Evolutionary conservation across 2,888 invertebrate genomes (phyloP).

Genomic region (Lycia hirtaria): DNA sequence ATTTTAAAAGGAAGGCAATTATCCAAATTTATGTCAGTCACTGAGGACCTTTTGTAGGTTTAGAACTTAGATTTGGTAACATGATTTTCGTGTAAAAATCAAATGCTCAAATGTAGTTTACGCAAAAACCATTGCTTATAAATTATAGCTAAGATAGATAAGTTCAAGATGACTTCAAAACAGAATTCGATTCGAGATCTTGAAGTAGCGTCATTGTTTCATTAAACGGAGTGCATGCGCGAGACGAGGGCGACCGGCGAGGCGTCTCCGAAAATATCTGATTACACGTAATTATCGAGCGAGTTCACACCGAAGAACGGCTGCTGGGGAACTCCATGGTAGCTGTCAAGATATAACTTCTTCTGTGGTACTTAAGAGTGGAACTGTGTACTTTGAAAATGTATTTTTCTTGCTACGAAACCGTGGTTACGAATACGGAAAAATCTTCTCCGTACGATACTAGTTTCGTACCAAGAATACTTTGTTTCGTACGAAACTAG

Average conservation of each 20-base stretch:
- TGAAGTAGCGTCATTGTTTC: slow-evolving; percentile 61
- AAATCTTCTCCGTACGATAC: too few relatives aligned
- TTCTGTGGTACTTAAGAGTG: slow-evolving; percentile 5
- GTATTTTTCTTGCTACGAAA: too few relatives aligned
- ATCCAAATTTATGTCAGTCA: too few relatives aligned
- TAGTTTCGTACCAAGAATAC: too few relatives aligned
- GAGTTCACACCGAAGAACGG: slow-evolving; percentile 52
- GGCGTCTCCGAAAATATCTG: slow-evolving; percentile 83
- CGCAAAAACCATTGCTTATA: not conserved
- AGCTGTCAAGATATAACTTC: slow-evolving; percentile 14
- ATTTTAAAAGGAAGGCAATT: too few relatives aligned
- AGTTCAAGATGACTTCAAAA: slow-evolving; percentile 3
- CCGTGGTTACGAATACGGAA: too few relatives aligned
- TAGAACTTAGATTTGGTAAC: too few relatives aligned
- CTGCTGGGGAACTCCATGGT: not conserved
- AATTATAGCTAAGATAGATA: not conserved
- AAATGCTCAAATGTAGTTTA: too few relatives aligned
- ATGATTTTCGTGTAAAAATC: too few relatives aligned
- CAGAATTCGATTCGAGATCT: slow-evolving; percentile 32
- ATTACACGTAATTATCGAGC: slow-evolving; percentile 83
- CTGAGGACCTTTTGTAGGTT: too few relatives aligned
- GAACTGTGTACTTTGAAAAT: too few relatives aligned
- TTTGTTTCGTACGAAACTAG: too few relatives aligned
- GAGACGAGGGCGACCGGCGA: slow-evolving; percentile 60
- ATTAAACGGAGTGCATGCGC: slow-evolving; percentile 73